Evolutionary conservation across 2,113 vertebrate genomes (phyloP).

Genomic region (Cranoglanis bouderius): DNA sequence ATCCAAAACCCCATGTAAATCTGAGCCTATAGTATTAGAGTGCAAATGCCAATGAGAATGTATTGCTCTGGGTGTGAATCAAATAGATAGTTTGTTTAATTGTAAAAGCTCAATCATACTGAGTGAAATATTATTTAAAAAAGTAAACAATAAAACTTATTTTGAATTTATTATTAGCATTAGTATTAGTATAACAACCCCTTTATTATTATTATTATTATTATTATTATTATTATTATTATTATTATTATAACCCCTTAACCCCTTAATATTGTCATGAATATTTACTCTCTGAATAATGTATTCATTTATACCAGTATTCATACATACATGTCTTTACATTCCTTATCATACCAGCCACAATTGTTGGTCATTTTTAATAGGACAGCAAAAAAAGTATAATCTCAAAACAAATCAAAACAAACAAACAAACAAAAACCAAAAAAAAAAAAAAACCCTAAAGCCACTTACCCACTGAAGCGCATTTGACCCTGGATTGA

Average conservation of each 20-base stretch:
- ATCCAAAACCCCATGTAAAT: background rate
- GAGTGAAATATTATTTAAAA: background rate
- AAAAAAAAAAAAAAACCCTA: background rate
- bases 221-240: background rate
- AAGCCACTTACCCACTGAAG: background rate
- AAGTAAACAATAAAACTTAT: background rate
- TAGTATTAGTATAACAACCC: background rate
- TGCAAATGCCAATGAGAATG: background rate
- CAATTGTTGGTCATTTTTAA: background rate
- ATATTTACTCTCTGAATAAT: background rate
- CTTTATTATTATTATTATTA: background rate
- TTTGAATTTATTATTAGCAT: background rate
- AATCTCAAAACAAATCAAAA: background rate
- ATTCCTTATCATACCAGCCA: background rate
- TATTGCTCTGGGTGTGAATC: background rate
- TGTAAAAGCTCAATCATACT: background rate
- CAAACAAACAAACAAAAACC: background rate
- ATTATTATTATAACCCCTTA: background rate
- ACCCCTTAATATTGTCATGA: background rate
- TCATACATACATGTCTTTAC: background rate
- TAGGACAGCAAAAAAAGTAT: background rate
- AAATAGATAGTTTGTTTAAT: background rate
- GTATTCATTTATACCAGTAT: background rate
- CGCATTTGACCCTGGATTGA: background rate
- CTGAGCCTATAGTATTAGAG: background rate